Conservation (phyloP, 2,888 invertebrate genomes). For the Neoascia interrupta region DNA sequence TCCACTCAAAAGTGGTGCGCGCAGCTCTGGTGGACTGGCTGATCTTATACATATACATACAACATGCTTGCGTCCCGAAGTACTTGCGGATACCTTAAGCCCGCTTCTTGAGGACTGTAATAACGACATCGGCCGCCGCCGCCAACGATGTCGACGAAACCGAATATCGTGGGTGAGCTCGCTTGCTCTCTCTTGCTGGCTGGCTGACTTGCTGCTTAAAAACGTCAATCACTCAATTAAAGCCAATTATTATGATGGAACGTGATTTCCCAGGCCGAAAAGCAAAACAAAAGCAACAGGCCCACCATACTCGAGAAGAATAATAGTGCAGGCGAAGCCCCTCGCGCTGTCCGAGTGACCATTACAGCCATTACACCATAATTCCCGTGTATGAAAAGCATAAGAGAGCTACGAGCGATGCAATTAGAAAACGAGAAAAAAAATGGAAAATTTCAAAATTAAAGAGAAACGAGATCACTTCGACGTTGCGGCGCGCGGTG, state of each 20-base stretch:
- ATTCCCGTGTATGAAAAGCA: conserved; percentile 43
- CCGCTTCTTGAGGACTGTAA: conserved; percentile 34
- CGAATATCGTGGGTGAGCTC: conserved; percentile 67
- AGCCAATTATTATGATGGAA: conserved; percentile 77
- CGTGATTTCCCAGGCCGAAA: conserved; percentile 68
- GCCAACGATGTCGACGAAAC: conserved; percentile 34
- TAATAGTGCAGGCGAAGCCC: conserved; percentile 54
- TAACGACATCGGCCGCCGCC: conserved; percentile 28
- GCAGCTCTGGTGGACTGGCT: conserved; percentile 49
- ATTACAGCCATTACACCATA: conserved; percentile 63
- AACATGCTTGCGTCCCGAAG: conserved; percentile 29
- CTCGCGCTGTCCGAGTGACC: conserved; percentile 53
- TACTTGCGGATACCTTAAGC: conserved; percentile 11
- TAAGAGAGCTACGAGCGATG: conserved; percentile 52
- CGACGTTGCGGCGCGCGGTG: conserved; percentile 1
- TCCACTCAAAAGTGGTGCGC: conserved; percentile 54
- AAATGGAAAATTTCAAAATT: conserved; percentile 54
- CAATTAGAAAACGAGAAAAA: conserved; percentile 60
- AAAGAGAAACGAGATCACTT: conserved; percentile 61
- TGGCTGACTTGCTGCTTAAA: conserved; percentile 70
- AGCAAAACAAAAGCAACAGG: conserved; percentile 21
- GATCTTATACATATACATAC: conserved; percentile 31
- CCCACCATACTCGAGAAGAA: conserved; percentile 42
- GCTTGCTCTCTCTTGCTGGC: conserved; percentile 15
- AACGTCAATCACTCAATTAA: conserved; percentile 79